A percentile compares a stretch with the other conserved stretches of the same genome.
phyloP scores from a whole-genome alignment of 2,113 vertebrate species.

The Harpagus bidentatus region DNA sequence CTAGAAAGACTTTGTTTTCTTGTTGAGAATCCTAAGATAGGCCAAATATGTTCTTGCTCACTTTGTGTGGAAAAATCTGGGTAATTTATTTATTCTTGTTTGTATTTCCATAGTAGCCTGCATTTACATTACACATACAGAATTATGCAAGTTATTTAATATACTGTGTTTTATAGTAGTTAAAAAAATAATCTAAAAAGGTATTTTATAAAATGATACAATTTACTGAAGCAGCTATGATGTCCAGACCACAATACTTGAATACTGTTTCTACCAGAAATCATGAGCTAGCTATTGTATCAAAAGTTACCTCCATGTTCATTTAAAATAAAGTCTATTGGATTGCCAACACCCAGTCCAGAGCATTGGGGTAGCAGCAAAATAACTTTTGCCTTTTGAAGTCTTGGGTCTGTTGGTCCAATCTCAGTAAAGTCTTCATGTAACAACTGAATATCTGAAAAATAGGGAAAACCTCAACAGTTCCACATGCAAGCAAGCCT shows the following conservation, averaged over 20 bases:
- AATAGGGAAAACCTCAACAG: neutral
- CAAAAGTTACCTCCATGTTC: conserved; percentile 81
- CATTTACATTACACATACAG: neutral
- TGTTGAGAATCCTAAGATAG: neutral
- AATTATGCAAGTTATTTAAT: neutral
- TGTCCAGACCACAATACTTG: neutral
- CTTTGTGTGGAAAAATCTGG: neutral
- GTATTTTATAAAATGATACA: neutral
- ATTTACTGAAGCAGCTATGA: neutral
- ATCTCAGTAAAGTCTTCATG: conserved; percentile 77
- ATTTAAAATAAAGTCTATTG: conserved; percentile 85
- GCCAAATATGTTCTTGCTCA: neutral
- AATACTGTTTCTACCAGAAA: neutral
- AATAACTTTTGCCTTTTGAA: conserved; percentile 80
- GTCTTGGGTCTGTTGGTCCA: conserved; percentile 60
- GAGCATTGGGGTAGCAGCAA: conserved; percentile 86
- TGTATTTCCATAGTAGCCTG: neutral
- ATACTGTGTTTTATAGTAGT: neutral
- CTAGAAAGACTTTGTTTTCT: neutral
- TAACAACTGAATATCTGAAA: conserved; percentile 84
- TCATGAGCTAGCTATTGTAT: neutral
- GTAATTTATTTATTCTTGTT: neutral
- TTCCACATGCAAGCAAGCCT: neutral
- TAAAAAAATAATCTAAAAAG: neutral
- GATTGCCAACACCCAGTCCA: conserved; percentile 82